Conservation (phyloP, 2,888 invertebrate species). For the Teinopalpus imperialis region DNA sequence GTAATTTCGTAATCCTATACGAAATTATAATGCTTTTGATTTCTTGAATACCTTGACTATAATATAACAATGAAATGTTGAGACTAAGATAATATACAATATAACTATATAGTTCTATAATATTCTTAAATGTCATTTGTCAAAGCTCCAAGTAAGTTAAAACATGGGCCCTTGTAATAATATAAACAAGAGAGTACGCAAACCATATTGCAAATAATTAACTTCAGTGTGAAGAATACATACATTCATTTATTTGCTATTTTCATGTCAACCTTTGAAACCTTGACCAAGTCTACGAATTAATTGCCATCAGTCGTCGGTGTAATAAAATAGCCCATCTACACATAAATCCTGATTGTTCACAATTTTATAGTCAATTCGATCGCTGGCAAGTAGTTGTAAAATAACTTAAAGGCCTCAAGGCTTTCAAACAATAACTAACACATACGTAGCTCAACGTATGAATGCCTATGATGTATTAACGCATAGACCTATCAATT, state of each 20-base stretch:
- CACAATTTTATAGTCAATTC: constrained; percentile 67
- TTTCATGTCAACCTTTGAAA: constrained; percentile 38
- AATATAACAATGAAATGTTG: no score
- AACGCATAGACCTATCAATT: constrained; percentile 68
- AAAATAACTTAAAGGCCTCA: constrained; percentile 68
- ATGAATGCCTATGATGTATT: constrained; percentile 52
- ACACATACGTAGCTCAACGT: constrained; percentile 33
- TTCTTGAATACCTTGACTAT: no score
- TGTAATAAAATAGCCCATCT: constrained; percentile 56
- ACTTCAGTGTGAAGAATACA: neutral
- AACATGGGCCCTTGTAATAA: no score
- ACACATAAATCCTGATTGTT: constrained; percentile 66
- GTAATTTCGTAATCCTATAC: no score
- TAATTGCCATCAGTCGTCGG: constrained; percentile 55
- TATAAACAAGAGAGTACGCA: no score
- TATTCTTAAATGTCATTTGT: no score
- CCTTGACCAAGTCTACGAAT: constrained; percentile 65
- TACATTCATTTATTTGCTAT: constrained; percentile 25
- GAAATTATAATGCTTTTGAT: no score
- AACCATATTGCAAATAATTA: neutral
- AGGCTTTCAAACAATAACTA: constrained; percentile 49
- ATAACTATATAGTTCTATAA: no score
- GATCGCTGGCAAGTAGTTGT: constrained; percentile 56
- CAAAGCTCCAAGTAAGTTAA: no score
- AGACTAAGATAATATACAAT: no score